Evolutionary conservation across 2,888 invertebrate species (phyloP), one percentile per base, ranked within the genome.

Genomic region (Sylvicola cinctus): DNA sequence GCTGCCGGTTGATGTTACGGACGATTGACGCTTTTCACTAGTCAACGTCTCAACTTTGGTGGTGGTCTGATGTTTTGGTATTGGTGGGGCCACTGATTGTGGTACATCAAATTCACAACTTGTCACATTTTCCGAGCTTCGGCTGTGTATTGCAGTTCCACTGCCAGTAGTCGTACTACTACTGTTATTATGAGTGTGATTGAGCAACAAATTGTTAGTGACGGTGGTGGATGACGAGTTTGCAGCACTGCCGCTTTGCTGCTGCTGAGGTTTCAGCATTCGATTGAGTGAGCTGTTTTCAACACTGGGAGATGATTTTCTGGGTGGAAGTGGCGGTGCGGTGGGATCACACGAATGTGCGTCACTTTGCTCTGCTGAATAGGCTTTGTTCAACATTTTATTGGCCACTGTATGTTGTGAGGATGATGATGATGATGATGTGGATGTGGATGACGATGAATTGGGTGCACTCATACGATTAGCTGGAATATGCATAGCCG

Each of bases 281-380:
- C 40, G 42, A 43, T 40, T 49, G 16, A 42, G 46, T 8, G 49
- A 48, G 31, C 23, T 29, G 16, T 48, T 52, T 32, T 57, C 56
- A 16, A 52, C 43, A 25, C 50, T 50, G 1, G 55, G 52, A 13
- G 68, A 50, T 23, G 66, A 66, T 49, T 70, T 70, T 30, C 69
- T 46, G 0, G 70, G 70, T 5, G 70, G 70, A 28, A 70, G 43
- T 0, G 70, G 70, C 1, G 60, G 60, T 13, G 60, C 60, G 7
- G 62, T 62, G 17, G 40, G 29, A 32, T 42, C 41, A 37, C 42
- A 20, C 20, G 20, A 6, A 8, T 20, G 20, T 8, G 20, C 38
- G 32, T 39, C 55, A 39, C 46, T 49, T 37, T 39, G 43, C 32
- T 50, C 55, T 4, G 48, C 42, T 14, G 45, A 45, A 35, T 42